phyloP scores from a whole-genome alignment of 2,888 invertebrate species.

The Ormyrus nitidulus region DNA sequence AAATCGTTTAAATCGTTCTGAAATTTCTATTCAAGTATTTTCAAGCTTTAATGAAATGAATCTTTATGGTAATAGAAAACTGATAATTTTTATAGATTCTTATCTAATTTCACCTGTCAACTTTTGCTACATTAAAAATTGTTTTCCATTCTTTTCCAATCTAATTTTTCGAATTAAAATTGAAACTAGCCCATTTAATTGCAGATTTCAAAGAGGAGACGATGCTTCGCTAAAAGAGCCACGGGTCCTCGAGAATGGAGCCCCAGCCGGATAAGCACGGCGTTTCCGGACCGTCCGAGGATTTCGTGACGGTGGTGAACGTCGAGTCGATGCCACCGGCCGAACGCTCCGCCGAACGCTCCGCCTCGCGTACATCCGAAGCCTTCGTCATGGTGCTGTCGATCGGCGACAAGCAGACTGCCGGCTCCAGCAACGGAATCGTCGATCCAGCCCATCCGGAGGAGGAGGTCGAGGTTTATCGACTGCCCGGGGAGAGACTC shows the following conservation, averaged over 20 bases:
- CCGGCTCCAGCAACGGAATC: slow-evolving; percentile 55
- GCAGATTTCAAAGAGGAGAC: neutral
- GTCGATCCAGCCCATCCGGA: slow-evolving; percentile 74
- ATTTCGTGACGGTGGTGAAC: slow-evolving; percentile 80
- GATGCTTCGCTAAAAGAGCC: neutral
- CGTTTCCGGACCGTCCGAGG: slow-evolving; percentile 55
- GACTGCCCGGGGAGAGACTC: slow-evolving; percentile 91
- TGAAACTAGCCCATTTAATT: neutral
- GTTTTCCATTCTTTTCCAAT: no score
- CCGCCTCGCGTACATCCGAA: no score
- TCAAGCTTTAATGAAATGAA: no score
- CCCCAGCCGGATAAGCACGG: neutral
- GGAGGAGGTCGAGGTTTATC: slow-evolving; percentile 88
- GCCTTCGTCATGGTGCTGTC: no score
- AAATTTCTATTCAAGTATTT: no score
- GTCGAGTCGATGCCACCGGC: slow-evolving; percentile 71
- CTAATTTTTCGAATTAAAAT: neutral
- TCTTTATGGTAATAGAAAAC: no score
- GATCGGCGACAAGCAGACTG: no score
- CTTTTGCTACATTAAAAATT: no score
- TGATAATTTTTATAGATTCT: no score
- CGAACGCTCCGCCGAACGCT: slow-evolving; percentile 76
- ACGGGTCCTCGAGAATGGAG: slow-evolving; percentile 20
- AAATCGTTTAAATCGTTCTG: no score
- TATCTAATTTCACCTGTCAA: no score